Base-by-base conservation (phyloP, 2,888 invertebrate species). In the Ophioninae sp. region DNA sequence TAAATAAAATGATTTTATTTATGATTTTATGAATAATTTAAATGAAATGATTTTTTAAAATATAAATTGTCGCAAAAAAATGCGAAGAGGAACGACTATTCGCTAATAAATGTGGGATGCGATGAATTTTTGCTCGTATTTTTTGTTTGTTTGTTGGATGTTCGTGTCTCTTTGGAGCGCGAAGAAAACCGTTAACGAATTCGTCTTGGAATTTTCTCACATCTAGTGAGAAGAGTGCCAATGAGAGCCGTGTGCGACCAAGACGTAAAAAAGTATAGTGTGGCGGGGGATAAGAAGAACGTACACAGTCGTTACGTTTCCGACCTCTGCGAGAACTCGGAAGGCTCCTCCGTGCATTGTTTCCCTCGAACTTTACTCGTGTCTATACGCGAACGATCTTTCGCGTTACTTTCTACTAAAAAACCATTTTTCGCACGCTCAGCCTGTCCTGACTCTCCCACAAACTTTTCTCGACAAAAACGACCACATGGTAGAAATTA, bases 351-450 rank as follows among this genome's bases (percentile, higher is more conserved):
- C 17, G 17, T 10, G 63, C 78, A 73, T 79, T 79, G 73, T 79
- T 79, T 79, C 39, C 30, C 41, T 58, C 41, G 39, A 20, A 64
- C 82, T 82, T 86, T 83, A 23, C 58, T 10, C 59, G 23, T 59
- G 59, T 20, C 30, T 58, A 41, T 58, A 58, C 23, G 13, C 44
- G 81, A 79, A 75, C 23, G 75, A 76, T 64, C 84, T 79, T 82
- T 84, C 64, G 78, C 82, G 68, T 82, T 87, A 87, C 86, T 88
- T 87, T 87, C 87, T 86, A 88, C 85, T 86, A 87, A 85, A 85
- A 86, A 82, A 85, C 72, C 72, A 51, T 78, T 82, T 82, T 85
- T 85, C 85, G 74, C 82, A 86, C 77, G 82, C 78, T 81, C 67
- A 41, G n/a, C 13, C 65, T 71, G 72, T 63, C 74, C 61, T n/a